Base-by-base conservation (phyloP, 2,797 vertebrate species). In the Tapera naevia region DNA sequence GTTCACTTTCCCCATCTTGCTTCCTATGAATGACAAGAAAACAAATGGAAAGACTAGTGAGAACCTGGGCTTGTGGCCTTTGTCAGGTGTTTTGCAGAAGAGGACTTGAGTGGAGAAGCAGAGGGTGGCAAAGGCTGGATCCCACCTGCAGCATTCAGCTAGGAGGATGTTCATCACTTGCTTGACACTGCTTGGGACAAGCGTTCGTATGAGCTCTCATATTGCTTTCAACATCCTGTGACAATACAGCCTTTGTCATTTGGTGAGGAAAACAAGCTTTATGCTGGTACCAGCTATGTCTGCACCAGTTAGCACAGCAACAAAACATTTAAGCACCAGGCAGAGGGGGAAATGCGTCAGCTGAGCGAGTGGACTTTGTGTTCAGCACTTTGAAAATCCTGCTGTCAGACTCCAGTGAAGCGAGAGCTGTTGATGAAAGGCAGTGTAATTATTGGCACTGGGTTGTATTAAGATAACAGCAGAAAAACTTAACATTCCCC, bases 401-500 rank as follows among this genome's bases (percentile, higher is more conserved):
- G 21, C 53, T 51, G 64, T 53, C 33, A 24, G 10, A 32, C 57
- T 51, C 69, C 25, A 0, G 11, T 69, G 75, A 72, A 91, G 53
- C 3, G 0, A 73, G 28, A 88, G 79, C 46, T 56, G 75, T 7
- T 83, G 65, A 74, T 8, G 17, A 89, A 87, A 89, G n/a, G 58
- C 75, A 81, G 13, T 23, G 28, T 21, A 88, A 91, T 89, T 92
- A 92, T 13, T 73, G 23, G 80, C 66, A 45, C 28, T 25, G 62
- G 13, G 27, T 13, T 86, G 54, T 64, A 72, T 30, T 79, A 88
- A 89, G 81, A 53, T 64, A 96, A 91, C 54, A 88, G 51, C 81
- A 89, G 56, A 93, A 91, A 94, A 94, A 37, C 35, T 56, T 92
- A 80, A 86, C 88, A 64, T 60, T 84, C 60, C 86, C 91, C 92